Evolutionary conservation across 2,888 invertebrate genomes (phyloP), one percentile per base, ranked within the genome.

Genomic region (Steinernema hermaphroditum): DNA sequence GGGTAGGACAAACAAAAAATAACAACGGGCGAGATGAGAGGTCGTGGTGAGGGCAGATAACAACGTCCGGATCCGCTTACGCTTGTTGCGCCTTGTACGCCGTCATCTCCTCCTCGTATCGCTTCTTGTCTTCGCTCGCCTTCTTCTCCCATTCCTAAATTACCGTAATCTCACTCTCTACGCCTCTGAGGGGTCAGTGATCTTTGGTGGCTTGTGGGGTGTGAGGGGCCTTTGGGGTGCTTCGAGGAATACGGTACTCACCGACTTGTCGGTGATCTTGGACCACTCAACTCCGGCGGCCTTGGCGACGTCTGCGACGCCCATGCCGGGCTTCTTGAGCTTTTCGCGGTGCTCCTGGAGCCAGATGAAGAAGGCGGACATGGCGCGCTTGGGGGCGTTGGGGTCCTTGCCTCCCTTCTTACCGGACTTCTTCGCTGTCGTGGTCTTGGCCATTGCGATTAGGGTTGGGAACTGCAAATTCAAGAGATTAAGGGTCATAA

Each of bases 331-430:
- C 79, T 81, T 80, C 82, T 83, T 83, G 77, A 83, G 79, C 57
- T 75, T 77, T 62, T 80, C 82, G 68, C 83, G 81, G 80, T 83
- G 82, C 76, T 83, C 83, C 41, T 76, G 76, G 73, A 75, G 54
- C 94, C 95, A 98, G 80, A 96, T 82, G 92, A 98, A 94, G 88
- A 94, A 98, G 0, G 94, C 96, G 0, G 94, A 92, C 69, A 91
- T 89, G 0, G 96, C 92, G n/a, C 96, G 91, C 87, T 98, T 98
- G 0, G 97, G 98, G 79, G 90, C 92, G 86, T 93, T 92, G 24
- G 90, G 91, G 87, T 96, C 96, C 90, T 92, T 91, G 87, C 91
- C 77, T 27, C 12, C 27, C 54, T 54, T 54, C 27, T 27, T 27
- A 2, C 54, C 27, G 6, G 22, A 24, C 69, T 73, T 74, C 74